Evolutionary conservation across 2,888 invertebrate genomes (phyloP).

Genomic region (Monochamus alternatus): DNA sequence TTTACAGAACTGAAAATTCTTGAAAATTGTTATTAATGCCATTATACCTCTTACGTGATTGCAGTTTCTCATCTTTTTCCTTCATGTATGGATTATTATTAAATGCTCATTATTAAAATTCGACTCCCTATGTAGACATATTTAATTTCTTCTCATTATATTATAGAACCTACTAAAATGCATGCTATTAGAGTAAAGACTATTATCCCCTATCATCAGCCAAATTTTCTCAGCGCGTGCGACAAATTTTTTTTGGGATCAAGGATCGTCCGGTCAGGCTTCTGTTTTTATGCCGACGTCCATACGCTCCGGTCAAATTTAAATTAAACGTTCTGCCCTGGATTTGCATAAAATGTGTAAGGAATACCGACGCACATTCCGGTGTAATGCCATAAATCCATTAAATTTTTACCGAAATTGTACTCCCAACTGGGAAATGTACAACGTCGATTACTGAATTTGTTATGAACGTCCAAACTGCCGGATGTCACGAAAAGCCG

Average conservation of each 20-base stretch:
- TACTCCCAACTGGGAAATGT: constrained; percentile 34
- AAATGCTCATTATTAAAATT: too few relatives aligned
- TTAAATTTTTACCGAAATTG: constrained; percentile 42
- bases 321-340: constrained; percentile 40
- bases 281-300: constrained; percentile 14
- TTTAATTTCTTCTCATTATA: too few relatives aligned
- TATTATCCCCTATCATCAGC: too few relatives aligned
- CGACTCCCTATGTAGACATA: too few relatives aligned
- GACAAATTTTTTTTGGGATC: constrained; percentile 45
- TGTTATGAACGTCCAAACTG: constrained; percentile 3
- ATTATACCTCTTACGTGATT: too few relatives aligned
- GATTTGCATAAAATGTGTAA: constrained; percentile 46
- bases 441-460: constrained; percentile 21
- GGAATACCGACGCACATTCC: constrained; percentile 41
- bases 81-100: too few relatives aligned
- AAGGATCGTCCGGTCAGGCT: constrained; percentile 22
- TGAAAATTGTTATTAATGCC: too few relatives aligned
- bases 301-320: constrained; percentile 26
- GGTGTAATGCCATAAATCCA: constrained; percentile 39
- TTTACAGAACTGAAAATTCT: too few relatives aligned
- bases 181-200: too few relatives aligned
- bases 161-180: too few relatives aligned
- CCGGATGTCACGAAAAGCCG: constrained; percentile 17
- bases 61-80: too few relatives aligned
- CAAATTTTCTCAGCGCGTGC: neutral